Conservation (phyloP, 2,113 vertebrate genomes). For the Lycocorax pyrrhopterus region DNA sequence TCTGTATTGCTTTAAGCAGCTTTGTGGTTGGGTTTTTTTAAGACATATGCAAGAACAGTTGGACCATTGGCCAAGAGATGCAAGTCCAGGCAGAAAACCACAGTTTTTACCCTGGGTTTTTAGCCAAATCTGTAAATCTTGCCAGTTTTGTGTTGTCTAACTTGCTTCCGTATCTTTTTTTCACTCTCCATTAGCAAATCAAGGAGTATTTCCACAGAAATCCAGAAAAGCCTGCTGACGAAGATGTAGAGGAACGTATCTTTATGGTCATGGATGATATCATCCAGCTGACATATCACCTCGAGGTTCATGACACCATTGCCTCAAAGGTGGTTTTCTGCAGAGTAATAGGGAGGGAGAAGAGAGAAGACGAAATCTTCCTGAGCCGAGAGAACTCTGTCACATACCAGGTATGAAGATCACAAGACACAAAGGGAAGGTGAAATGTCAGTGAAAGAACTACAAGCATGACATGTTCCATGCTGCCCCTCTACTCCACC, state of each 20-base stretch:
- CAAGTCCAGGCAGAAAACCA: not conserved
- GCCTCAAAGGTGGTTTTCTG: slow-evolving; percentile 77
- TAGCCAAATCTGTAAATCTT: not conserved
- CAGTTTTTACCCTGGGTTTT: not conserved
- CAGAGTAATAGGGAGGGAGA: slow-evolving; percentile 59
- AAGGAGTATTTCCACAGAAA: slow-evolving; percentile 85
- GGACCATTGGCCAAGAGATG: not conserved
- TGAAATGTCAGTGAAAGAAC: not conserved
- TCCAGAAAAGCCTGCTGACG: slow-evolving; percentile 67
- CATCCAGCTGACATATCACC: slow-evolving; percentile 82
- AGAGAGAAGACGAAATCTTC: slow-evolving; percentile 46
- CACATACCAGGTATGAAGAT: slow-evolving; percentile 75
- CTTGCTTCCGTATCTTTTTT: not conserved
- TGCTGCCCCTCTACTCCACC: not conserved
- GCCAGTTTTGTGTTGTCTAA: not conserved
- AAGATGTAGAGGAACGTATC: slow-evolving; percentile 81
- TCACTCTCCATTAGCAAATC: slow-evolving; percentile 73
- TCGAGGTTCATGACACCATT: slow-evolving; percentile 71
- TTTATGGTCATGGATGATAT: slow-evolving; percentile 72
- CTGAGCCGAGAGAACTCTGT: slow-evolving; percentile 73
- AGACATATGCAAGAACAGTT: not conserved
- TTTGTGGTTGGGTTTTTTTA: not conserved
- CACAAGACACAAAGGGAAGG: not conserved
- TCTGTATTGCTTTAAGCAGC: not conserved
- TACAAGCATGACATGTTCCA: not conserved